Percentiles rank a stretch among this genome's conserved stretches.
phyloP scores from a whole-genome alignment of 2,888 invertebrate genomes.

The Drosophila koepferae region DNA sequence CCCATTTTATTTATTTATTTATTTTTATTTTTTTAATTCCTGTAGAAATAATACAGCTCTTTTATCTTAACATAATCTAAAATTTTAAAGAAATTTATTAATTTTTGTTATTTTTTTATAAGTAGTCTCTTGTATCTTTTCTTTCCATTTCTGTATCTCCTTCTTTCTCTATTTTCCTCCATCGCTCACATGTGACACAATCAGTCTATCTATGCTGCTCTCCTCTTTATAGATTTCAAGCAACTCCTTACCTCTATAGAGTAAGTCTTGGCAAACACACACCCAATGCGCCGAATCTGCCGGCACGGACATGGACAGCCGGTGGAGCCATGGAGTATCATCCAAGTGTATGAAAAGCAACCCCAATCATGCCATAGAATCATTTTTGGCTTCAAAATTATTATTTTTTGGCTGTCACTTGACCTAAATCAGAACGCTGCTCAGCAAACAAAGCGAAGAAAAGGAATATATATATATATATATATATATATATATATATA shows the following conservation, averaged over 20 bases:
- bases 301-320: constrained; percentile 1
- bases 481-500: constrained; percentile 1
- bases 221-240: neutral
- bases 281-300: constrained; percentile 47
- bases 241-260: neutral
- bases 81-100: too few species aligned
- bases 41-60: too few species aligned
- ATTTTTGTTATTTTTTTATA: too few species aligned
- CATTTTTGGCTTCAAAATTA: constrained; percentile 19
- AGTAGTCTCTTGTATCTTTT: too few species aligned
- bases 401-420: constrained; percentile 43
- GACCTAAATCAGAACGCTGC: constrained; percentile 64
- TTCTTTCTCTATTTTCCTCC: too few species aligned
- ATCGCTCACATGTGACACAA: too few species aligned
- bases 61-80: too few species aligned
- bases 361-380: constrained; percentile 8
- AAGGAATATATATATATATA: too few species aligned
- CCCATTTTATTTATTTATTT: too few species aligned
- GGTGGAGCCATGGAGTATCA: constrained; percentile 12
- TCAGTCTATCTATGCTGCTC: too few species aligned
- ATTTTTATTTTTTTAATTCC: too few species aligned
- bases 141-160: neutral
- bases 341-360: neutral
- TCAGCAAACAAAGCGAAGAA: constrained; percentile 9
- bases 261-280: neutral